Base-by-base conservation (phyloP, 1,140 invertebrate genomes). In the Holcopasites calliopsidis region DNA sequence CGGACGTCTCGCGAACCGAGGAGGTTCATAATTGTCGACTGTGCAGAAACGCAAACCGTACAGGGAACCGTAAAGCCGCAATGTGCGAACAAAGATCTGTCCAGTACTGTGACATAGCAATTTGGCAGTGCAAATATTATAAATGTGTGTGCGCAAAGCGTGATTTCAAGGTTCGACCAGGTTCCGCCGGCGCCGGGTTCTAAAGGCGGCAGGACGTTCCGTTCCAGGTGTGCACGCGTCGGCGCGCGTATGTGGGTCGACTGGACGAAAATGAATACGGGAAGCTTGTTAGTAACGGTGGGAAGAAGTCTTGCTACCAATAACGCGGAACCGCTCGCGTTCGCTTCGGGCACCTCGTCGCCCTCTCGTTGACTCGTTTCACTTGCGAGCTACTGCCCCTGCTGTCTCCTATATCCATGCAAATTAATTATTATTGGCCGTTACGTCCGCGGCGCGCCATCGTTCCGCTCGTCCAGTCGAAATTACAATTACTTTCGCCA, bases 341-440 rank as follows among this genome's bases (percentile, higher is more conserved):
- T 26, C 23, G n/a, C n/a, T n/a, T n/a, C n/a, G n/a, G n/a, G n/a
- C n/a, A n/a, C n/a, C n/a, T 4, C 58, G 18, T 33, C 66, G 21
- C 33, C 42, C 18, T 61, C 38, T 18, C 52, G 13, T 40, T 13
- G 6, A 13, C 38, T 70, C 52, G 6, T 62, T 40, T 21, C 40
- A 7, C 13, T 13, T 13, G 13, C 21, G n/a, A 28, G 42, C 40
- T 7, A 54, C 57, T 47, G 50, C 61, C 62, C 66, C 76, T 54
- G 60, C 38, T 65, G 38, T 38, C 28, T 38, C 79, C 75, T 76
- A 84, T 75, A 78, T 70, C 62, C 77, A 73, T 82, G 72, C 62
- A 77, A 85, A 84, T 84, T 82, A 74, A 84, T 85, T 76, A 74
- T 84, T 77, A 78, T 80, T 70, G 74, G 49, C 66, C 38, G 65